A percentile compares a stretch with the other conserved stretches of the same genome.
These are phyloP conservation scores for Chionodraco myersi DNA, from an alignment of 2,113 vertebrate species.

Conservation along the genomic window DNA sequence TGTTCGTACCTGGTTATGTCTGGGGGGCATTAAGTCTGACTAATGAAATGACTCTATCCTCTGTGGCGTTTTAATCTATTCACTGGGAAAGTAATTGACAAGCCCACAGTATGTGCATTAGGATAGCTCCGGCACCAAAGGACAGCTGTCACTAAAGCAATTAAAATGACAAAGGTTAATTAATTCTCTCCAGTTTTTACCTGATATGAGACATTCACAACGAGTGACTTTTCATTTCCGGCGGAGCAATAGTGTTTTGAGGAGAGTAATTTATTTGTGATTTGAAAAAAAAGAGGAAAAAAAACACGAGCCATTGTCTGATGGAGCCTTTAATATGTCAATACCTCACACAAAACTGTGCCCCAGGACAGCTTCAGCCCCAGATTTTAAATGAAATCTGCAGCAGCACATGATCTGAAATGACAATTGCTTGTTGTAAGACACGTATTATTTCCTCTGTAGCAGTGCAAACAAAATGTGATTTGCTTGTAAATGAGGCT, in stretches of 20 bases:
- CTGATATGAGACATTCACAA: conserved; percentile 79
- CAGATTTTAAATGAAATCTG: conserved; percentile 64
- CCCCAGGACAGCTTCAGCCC: conserved; percentile 50
- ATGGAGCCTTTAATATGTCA: conserved; percentile 72
- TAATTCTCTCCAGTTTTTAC: conserved; percentile 81
- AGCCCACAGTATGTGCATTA: conserved; percentile 75
- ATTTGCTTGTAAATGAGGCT: conserved; percentile 48
- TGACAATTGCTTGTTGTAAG: conserved; percentile 47
- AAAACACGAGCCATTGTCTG: conserved; percentile 62
- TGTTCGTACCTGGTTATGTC: conserved; percentile 78
- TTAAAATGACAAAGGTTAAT: conserved; percentile 86
- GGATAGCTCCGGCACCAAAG: conserved; percentile 75
- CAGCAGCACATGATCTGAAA: conserved; percentile 61
- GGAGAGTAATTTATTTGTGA: conserved; percentile 76
- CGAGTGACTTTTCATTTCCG: conserved; percentile 77
- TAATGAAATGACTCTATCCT: conserved; percentile 82
- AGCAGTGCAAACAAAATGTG: conserved; percentile 29
- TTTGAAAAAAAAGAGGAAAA: conserved; percentile 42
- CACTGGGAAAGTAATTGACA: conserved; percentile 81
- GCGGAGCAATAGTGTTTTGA: conserved; percentile 76
- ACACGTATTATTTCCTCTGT: conserved; percentile 23
- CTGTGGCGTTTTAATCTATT: conserved; percentile 83
- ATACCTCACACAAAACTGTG: conserved; percentile 59
- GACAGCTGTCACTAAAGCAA: conserved; percentile 83
- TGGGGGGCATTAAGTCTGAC: conserved; percentile 77